Evolutionary conservation across 2,888 invertebrate genomes (phyloP), one percentile per base, ranked within the genome.

Genomic region (Plagodis dolabraria): DNA sequence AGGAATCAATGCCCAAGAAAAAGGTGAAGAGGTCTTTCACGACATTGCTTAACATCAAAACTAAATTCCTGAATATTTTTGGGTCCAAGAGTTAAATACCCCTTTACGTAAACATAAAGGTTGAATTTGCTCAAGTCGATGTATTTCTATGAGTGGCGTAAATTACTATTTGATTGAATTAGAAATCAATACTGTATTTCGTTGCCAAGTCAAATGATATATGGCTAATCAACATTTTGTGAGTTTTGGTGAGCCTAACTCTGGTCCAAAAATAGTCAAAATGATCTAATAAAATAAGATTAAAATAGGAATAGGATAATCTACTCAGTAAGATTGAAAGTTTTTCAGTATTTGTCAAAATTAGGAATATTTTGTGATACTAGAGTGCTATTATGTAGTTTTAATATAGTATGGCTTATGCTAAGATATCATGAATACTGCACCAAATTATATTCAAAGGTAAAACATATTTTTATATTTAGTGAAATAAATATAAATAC

Each of bases 1-100:
- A 82, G 0, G 90, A 89, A 51, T 77, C 74, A 9, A 69, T 73
- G n/a, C 83, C 87, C 0, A 92, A 91, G 82, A 92, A 91, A 78
- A 92, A 92, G 70, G 92, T 83, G 5, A 92, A 92, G 80, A 82
- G 92, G 52, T 92, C 92, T 2, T 87, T 92, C 68, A 92, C 92
- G 1, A 90, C 92, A 0, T 75, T 92, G 6, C 71, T 92, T 43
- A 92, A 86, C 68, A 92, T 92, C 69, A 92, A 92, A 73, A 87
- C 92, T 0, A 92, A 92, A 61, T 86, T 92, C 75, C 77, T 92
- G 51, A 92, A 92, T 70, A 92, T 92, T 56, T 92, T 92, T 72
- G 73, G 86, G 42, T 80, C 86, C 5, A 92, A 92, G 71, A 87
- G 89, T 81, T 92, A 90, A 83, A 74, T n/a, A n/a, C n/a, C 54